phyloP scores from a whole-genome alignment of 2,113 vertebrate species.

The Carollia perspicillata region DNA sequence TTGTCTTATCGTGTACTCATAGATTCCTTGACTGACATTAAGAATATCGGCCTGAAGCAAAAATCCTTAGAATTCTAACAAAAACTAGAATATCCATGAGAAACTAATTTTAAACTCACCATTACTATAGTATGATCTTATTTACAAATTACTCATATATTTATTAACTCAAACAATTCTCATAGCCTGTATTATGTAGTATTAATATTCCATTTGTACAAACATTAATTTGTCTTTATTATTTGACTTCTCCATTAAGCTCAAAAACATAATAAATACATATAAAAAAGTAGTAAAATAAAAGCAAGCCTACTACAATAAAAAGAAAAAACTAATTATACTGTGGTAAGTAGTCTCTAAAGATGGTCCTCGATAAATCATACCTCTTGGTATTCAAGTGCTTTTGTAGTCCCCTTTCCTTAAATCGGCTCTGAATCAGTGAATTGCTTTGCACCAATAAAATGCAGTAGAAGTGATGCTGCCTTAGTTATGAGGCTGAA shows the following conservation, averaged over 20 bases:
- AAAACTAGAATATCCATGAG: not conserved
- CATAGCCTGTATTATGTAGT: not conserved
- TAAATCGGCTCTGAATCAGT: not conserved
- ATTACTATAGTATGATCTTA: not conserved
- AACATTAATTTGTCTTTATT: not conserved
- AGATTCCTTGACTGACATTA: not conserved
- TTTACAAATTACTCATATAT: not conserved
- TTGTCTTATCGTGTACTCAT: not conserved
- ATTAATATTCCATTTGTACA: not conserved
- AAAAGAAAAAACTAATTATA: not conserved
- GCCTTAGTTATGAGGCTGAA: not conserved
- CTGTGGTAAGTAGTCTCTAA: not conserved
- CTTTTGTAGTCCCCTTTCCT: not conserved
- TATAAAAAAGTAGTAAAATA: not conserved
- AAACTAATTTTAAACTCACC: not conserved
- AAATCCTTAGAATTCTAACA: constrained; percentile 8
- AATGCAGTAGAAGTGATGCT: not conserved
- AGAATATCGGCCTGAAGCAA: not conserved
- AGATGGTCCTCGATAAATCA: not conserved
- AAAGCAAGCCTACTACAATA: not conserved
- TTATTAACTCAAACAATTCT: not conserved
- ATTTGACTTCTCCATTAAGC: not conserved
- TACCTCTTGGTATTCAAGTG: not conserved
- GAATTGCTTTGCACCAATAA: not conserved
- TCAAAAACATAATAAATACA: not conserved